These are phyloP conservation scores for Oryzias dopingdopingensis DNA, from an alignment of 2,797 vertebrate genomes.

Conservation along the genomic window DNA sequence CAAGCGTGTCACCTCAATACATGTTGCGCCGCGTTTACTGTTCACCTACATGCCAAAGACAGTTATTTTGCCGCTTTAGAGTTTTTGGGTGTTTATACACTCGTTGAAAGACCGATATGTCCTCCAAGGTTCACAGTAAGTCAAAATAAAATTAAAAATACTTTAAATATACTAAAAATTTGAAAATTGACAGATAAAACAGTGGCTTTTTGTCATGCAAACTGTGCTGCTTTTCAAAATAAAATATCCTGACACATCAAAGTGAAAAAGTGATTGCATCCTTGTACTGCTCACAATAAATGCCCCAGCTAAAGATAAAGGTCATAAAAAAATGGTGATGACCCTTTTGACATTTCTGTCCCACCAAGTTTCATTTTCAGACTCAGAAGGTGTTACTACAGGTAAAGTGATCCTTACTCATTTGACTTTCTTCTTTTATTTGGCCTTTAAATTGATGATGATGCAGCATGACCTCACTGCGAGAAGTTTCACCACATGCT, in stretches of 20 bases:
- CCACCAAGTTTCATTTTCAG: constrained; percentile 47
- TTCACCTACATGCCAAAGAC: too few species aligned
- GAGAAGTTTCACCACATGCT: background rate
- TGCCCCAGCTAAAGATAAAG: constrained; percentile 16
- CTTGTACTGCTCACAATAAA: background rate
- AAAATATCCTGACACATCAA: background rate
- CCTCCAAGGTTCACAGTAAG: constrained; percentile 15
- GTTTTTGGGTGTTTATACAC: background rate
- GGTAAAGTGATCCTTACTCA: constrained; percentile 50
- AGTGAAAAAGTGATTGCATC: background rate
- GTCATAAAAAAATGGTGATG: constrained; percentile 40
- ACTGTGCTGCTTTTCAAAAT: constrained; percentile 9
- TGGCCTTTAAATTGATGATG: constrained; percentile 20
- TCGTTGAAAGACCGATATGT: constrained; percentile 1
- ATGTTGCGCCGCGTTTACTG: constrained; percentile 21
- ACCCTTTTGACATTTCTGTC: constrained; percentile 20
- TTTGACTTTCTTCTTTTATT: constrained; percentile 44
- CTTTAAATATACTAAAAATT: too few species aligned
- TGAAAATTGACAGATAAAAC: too few species aligned
- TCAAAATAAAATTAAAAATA: background rate
- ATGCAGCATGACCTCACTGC: constrained; percentile 1
- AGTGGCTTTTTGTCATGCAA: too few species aligned
- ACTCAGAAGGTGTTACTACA: constrained; percentile 52
- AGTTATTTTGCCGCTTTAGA: constrained; percentile 1
- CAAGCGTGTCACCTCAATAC: constrained; percentile 39